Conservation (phyloP, 2,113 vertebrate genomes). For the Percopsis transmontana region DNA sequence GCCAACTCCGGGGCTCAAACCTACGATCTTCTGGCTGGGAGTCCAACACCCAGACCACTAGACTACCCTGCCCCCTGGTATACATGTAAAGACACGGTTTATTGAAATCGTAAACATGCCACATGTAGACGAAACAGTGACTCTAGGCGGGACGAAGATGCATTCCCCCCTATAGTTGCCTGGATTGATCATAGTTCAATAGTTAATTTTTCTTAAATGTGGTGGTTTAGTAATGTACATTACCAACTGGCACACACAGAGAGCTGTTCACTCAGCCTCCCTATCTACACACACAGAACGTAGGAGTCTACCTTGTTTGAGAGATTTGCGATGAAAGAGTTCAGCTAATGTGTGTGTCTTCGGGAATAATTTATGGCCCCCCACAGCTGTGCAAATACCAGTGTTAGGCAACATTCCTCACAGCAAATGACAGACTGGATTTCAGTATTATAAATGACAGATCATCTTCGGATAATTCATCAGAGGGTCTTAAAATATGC, state of each 20-base stretch:
- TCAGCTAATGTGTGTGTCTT: slow-evolving; percentile 49
- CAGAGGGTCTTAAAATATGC: slow-evolving; percentile 67
- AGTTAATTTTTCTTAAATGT: no score
- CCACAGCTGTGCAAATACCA: slow-evolving; percentile 71
- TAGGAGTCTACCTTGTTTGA: slow-evolving; percentile 40
- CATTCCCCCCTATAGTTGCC: no score
- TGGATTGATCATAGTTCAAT: no score
- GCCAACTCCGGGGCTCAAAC: no score
- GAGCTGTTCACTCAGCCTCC: not conserved
- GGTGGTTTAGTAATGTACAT: no score
- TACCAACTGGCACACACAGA: not conserved
- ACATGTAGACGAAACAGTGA: no score
- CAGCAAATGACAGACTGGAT: slow-evolving; percentile 43
- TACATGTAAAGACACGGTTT: no score
- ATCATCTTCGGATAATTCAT: slow-evolving; percentile 69
- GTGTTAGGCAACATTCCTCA: slow-evolving; percentile 61
- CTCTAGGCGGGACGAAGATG: no score
- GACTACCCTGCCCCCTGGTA: no score
- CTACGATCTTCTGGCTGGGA: no score
- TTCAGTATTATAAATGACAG: slow-evolving; percentile 54
- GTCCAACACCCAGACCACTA: no score
- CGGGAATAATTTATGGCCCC: slow-evolving; percentile 59
- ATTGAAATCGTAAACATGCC: no score
- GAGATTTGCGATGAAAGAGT: slow-evolving; percentile 54
- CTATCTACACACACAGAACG: not conserved